Conservation (phyloP, 2,797 vertebrate genomes). For the Glossophaga mutica region DNA sequence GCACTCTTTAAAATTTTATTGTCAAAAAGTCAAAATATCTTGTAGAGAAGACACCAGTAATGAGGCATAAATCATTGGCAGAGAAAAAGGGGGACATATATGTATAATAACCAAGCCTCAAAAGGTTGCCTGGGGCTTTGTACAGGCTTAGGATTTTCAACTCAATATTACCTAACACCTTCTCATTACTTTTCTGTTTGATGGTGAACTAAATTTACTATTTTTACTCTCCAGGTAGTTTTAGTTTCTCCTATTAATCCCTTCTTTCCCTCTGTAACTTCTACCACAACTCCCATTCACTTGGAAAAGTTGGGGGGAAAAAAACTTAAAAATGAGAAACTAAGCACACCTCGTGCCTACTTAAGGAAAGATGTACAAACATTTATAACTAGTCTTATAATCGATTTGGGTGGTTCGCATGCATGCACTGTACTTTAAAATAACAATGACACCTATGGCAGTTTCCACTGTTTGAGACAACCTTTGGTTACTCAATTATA, state of each 20-base stretch:
- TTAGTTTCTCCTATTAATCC: not conserved
- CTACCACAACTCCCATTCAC: not conserved
- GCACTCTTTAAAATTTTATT: not conserved
- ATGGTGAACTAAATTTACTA: not conserved
- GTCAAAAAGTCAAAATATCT: conserved; percentile 1
- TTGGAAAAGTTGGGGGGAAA: not conserved
- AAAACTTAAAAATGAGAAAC: not conserved
- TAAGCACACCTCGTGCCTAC: not conserved
- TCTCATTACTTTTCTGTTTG: not conserved
- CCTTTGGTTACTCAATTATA: not conserved
- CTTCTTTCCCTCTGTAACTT: not conserved
- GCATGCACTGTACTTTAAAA: not conserved
- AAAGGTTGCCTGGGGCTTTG: not conserved
- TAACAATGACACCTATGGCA: not conserved
- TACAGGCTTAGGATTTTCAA: conserved; percentile 18
- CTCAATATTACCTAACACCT: conserved; percentile 2
- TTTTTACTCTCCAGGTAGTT: not conserved
- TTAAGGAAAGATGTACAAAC: not conserved
- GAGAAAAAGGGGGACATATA: not conserved
- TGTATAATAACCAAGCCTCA: not conserved
- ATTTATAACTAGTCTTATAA: not conserved
- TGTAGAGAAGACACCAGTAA: not conserved
- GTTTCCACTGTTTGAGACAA: not conserved
- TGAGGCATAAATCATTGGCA: not conserved
- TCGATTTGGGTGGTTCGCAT: not conserved